phyloP scores from a whole-genome alignment of 30 jellyfish, hydroid and myxozoan species.

The Pseudorhiza aurosa region DNA sequence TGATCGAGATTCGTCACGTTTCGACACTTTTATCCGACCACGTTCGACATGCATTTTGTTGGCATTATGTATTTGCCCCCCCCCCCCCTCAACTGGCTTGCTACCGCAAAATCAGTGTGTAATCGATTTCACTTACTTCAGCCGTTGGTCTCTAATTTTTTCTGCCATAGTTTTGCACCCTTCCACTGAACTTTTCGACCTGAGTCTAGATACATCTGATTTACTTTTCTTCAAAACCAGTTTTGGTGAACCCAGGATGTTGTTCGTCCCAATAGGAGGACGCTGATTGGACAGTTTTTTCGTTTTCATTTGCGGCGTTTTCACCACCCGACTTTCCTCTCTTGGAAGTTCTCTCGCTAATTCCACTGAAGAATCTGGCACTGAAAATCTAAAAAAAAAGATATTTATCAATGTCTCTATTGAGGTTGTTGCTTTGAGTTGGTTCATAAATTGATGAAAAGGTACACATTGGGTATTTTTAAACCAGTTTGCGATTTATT shows the following conservation, averaged over 20 bases:
- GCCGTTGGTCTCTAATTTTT: conserved; percentile 52
- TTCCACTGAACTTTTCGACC: conserved; percentile 41
- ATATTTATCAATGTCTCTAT: too few relatives aligned
- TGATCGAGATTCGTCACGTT: too few relatives aligned
- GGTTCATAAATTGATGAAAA: too few relatives aligned
- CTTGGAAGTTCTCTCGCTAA: too few relatives aligned
- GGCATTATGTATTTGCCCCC: too few relatives aligned
- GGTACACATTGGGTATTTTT: too few relatives aligned
- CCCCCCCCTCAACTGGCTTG: background rate
- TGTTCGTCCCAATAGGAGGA: conserved; percentile 3
- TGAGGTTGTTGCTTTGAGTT: too few relatives aligned
- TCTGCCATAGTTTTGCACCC: conserved; percentile 49
- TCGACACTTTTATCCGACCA: too few relatives aligned
- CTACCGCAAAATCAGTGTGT: background rate
- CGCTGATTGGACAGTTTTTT: conserved; percentile 23
- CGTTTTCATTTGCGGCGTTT: conserved; percentile 24
- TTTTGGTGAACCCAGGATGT: conserved; percentile 23
- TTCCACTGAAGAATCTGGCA: background rate
- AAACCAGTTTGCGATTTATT: too few relatives aligned
- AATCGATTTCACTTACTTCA: conserved; percentile 27
- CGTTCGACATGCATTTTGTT: too few relatives aligned
- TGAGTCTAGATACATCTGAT: conserved; percentile 51
- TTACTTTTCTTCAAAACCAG: conserved; percentile 56
- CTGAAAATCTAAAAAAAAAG: conserved; percentile 8
- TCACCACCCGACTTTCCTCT: background rate